phyloP scores from a whole-genome alignment of 23 tunicate species.

The Ascidia mentula region DNA sequence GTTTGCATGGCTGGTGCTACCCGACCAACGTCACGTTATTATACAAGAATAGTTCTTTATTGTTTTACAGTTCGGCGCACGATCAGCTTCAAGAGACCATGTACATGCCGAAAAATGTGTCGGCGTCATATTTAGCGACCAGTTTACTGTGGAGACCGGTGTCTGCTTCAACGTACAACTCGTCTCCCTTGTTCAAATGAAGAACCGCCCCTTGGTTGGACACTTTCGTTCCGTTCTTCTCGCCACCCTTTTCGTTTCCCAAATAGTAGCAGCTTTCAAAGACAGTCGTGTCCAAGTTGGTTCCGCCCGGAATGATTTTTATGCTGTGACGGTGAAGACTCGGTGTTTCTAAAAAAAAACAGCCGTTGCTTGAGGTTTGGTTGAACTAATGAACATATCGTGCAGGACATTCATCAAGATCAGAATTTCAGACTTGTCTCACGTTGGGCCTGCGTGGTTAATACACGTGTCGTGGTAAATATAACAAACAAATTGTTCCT shows the following conservation, averaged over 20 bases:
- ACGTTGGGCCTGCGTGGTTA: too few species aligned
- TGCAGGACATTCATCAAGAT: too few species aligned
- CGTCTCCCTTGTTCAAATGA: background rate
- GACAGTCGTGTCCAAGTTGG: background rate
- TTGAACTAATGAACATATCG: too few species aligned
- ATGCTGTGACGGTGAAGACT: background rate
- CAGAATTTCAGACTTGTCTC: too few species aligned
- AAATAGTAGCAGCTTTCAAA: background rate
- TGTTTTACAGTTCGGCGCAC: too few species aligned
- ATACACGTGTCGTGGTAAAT: too few species aligned
- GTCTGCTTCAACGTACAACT: background rate
- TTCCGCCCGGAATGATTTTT: background rate
- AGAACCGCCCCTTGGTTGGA: background rate
- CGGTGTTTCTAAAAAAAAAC: background rate
- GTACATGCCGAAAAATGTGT: slow-evolving; percentile 4
- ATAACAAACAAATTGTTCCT: too few species aligned
- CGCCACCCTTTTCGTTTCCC: background rate
- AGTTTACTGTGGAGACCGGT: background rate
- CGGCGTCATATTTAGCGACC: background rate
- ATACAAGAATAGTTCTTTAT: too few species aligned
- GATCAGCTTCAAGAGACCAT: background rate
- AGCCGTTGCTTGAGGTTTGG: too few species aligned
- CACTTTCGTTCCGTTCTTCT: background rate
- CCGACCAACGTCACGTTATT: too few species aligned
- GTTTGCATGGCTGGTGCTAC: too few species aligned